Evolutionary conservation across 2,113 vertebrate genomes (phyloP).

Genomic region (Dipodomys spectabilis): DNA sequence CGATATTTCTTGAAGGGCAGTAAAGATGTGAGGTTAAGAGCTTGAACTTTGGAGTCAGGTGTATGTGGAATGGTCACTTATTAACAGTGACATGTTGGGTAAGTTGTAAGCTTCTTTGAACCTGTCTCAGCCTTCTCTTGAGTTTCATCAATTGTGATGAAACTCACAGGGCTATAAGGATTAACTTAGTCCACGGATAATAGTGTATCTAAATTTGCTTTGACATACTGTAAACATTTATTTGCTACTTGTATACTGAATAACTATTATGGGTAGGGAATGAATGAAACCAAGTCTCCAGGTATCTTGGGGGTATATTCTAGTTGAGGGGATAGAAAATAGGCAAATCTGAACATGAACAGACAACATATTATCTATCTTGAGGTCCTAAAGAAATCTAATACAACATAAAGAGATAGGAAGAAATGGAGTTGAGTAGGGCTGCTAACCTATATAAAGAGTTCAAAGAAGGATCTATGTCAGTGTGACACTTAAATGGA

Average conservation of each 20-base stretch:
- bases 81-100: background rate
- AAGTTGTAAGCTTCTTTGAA: background rate
- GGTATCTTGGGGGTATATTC: background rate
- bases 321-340: conserved; percentile 14
- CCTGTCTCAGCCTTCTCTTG: background rate
- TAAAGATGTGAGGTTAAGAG: conserved; percentile 34
- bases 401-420: background rate
- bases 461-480: background rate
- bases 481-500: background rate
- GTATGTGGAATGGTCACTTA: background rate
- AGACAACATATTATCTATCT: background rate
- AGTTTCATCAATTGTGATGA: background rate
- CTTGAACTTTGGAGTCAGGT: conserved; percentile 12
- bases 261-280: background rate
- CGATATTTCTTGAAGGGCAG: conserved; percentile 64
- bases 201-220: background rate
- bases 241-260: background rate
- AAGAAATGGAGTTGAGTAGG: background rate
- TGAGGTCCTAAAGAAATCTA: background rate
- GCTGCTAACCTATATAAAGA: background rate
- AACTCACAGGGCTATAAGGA: background rate
- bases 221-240: background rate
- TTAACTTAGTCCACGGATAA: background rate
- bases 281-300: background rate
- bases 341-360: background rate